Conservation (phyloP, 2,888 invertebrate species). For the Pteria penguin region DNA sequence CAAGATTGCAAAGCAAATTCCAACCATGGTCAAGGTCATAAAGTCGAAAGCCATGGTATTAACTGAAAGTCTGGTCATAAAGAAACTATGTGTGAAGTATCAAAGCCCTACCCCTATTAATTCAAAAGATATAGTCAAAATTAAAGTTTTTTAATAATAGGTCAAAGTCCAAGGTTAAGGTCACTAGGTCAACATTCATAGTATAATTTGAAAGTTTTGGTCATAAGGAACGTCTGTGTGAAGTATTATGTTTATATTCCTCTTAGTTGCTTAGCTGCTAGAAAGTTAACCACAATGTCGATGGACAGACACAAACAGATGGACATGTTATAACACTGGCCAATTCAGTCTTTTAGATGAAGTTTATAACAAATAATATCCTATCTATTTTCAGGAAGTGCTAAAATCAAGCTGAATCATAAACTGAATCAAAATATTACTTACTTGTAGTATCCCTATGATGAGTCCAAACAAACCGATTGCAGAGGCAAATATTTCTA, state of each 20-base stretch:
- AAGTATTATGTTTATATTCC: too few species aligned
- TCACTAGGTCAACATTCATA: background rate
- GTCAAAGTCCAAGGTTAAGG: background rate
- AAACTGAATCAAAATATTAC: background rate
- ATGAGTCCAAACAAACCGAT: slow-evolving; percentile 99
- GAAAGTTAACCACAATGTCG: too few species aligned
- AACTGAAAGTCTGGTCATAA: background rate
- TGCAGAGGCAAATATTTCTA: slow-evolving; percentile 99
- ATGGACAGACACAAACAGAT: too few species aligned
- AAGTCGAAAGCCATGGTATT: background rate
- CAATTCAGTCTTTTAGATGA: too few species aligned
- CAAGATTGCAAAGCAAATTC: too few species aligned
- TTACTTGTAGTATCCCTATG: slow-evolving; percentile 88
- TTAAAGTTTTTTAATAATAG: background rate
- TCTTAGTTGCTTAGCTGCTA: too few species aligned
- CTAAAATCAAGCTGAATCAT: background rate
- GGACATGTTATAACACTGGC: too few species aligned
- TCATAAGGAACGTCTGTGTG: too few species aligned
- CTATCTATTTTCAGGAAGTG: background rate
- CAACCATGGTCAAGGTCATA: too few species aligned
- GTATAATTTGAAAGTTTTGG: too few species aligned
- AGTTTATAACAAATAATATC: too few species aligned
- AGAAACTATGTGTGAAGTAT: background rate
- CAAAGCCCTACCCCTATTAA: background rate
- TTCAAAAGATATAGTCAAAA: background rate